A percentile compares a stretch with the other conserved stretches of the same genome.
phyloP scores from a whole-genome alignment of 2,113 vertebrate genomes.

The Pomatostomus ruficeps region DNA sequence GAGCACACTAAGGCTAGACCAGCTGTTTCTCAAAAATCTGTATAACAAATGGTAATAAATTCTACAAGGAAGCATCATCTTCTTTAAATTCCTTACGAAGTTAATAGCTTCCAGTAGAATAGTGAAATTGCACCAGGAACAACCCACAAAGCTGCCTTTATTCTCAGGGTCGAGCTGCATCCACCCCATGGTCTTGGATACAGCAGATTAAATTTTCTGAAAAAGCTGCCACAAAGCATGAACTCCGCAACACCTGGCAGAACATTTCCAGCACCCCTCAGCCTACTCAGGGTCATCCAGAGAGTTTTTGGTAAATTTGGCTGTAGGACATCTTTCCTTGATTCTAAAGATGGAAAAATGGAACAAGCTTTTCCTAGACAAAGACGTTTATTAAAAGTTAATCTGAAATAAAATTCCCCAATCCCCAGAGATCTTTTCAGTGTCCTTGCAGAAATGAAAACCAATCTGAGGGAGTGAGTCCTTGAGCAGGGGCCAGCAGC shows the following conservation, averaged over 20 bases:
- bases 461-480: neutral
- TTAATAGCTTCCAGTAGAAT: neutral
- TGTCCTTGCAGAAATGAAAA: neutral
- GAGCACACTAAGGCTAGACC: neutral
- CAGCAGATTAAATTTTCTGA: neutral
- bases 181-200: neutral
- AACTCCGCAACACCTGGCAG: neutral
- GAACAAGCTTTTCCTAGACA: neutral
- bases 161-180: neutral
- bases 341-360: neutral
- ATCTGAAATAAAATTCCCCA: neutral
- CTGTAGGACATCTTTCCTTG: neutral
- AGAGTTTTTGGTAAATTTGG: neutral
- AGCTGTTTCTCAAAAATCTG: neutral
- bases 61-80: neutral
- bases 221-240: neutral
- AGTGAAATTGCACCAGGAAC: neutral
- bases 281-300: neutral
- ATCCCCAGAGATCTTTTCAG: neutral
- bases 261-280: neutral
- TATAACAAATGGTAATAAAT: neutral
- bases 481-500: fast-evolving
- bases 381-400: neutral
- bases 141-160: neutral
- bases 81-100: neutral